Conservation (phyloP, 53 echinoderm and acorn worm species). For the Astropecten irregularis region DNA sequence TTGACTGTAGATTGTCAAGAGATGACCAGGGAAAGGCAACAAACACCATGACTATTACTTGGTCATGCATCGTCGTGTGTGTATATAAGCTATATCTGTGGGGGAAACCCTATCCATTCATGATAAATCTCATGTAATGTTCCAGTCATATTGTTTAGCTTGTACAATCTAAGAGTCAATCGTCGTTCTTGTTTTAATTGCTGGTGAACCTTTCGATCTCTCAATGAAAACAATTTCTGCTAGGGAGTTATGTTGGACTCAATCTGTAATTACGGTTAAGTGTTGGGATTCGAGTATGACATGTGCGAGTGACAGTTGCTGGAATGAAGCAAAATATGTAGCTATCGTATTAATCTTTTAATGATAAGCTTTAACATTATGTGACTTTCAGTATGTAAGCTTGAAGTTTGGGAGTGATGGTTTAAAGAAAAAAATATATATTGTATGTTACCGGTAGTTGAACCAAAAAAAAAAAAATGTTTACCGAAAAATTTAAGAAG, state of each 20-base stretch:
- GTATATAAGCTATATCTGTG: neutral
- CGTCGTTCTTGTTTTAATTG: neutral
- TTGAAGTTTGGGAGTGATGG: neutral
- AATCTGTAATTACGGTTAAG: neutral
- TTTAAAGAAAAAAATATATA: neutral
- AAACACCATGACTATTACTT: neutral
- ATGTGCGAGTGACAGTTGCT: neutral
- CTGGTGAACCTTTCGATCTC: neutral
- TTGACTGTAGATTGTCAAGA: neutral
- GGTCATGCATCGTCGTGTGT: neutral
- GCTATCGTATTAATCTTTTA: conserved; percentile 5
- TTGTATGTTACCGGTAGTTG: conserved; percentile 11
- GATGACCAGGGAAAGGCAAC: neutral
- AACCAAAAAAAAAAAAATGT: neutral
- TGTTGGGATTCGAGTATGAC: too few relatives aligned
- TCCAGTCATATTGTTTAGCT: neutral
- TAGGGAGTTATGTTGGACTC: neutral
- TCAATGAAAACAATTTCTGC: neutral
- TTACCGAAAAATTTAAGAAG: conserved; percentile 10
- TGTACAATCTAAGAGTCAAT: neutral
- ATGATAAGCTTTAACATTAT: conserved; percentile 7
- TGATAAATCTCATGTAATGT: neutral
- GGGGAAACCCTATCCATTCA: neutral
- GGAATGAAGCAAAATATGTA: neutral
- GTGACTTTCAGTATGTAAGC: neutral